Conservation (phyloP, 1,140 invertebrate genomes). For the Uloborus diversus region DNA sequence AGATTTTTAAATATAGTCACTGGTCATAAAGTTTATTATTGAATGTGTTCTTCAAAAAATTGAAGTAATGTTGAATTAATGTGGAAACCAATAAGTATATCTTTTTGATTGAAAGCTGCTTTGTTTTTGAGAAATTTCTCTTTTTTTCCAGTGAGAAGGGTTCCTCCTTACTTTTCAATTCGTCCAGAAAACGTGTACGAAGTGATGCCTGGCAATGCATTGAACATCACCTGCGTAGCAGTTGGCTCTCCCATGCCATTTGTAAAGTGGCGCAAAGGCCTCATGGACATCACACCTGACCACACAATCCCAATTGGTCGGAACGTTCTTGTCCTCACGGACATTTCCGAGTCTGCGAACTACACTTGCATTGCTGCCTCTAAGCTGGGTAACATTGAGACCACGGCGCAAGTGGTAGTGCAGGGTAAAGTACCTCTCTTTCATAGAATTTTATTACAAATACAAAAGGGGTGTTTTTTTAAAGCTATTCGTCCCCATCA, state of each 20-base stretch:
- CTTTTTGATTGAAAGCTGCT: no score
- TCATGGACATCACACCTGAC: conserved; percentile 70
- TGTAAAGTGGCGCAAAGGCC: conserved; percentile 93
- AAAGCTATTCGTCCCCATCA: no score
- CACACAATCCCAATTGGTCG: conserved; percentile 67
- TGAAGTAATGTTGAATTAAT: no score
- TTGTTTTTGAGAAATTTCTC: no score
- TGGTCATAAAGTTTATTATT: no score
- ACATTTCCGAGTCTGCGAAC: conserved; percentile 92
- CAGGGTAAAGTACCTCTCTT: conserved; percentile 68
- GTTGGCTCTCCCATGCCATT: conserved; percentile 97
- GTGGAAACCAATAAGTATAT: no score
- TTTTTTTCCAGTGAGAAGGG: conserved; percentile 62
- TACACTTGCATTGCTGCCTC: conserved; percentile 94
- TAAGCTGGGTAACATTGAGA: conserved; percentile 91
- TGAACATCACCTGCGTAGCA: conserved; percentile 97
- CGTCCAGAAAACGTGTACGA: conserved; percentile 83
- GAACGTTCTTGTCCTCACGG: conserved; percentile 86
- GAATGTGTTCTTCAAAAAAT: no score
- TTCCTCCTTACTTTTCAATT: conserved; percentile 93
- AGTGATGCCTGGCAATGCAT: conserved; percentile 86
- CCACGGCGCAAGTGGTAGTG: conserved; percentile 87
- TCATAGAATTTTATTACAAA: neutral
- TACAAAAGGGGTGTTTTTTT: no score
- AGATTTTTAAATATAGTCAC: no score